Evolutionary conservation across 2,888 invertebrate species (phyloP).

Genomic region (Octodonta nipae): DNA sequence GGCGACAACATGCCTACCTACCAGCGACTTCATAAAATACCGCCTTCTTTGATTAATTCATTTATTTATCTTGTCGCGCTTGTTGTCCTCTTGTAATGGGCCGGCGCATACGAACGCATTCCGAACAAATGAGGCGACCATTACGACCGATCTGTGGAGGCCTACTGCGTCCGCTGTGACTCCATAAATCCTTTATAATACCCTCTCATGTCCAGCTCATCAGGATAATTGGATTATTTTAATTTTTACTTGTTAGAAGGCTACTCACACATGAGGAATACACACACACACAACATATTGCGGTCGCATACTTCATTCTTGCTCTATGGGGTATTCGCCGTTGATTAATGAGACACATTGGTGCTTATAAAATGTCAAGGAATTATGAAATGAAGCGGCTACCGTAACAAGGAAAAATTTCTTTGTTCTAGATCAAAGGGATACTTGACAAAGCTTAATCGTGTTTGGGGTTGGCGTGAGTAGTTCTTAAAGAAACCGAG

Average conservation of each 20-base stretch:
- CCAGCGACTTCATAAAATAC: constrained; percentile 19
- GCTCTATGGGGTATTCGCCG: background rate
- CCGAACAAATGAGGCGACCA: constrained; percentile 28
- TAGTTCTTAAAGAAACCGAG: too few relatives aligned
- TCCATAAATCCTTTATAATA: constrained; percentile 22
- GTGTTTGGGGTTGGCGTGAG: too few relatives aligned
- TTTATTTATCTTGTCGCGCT: constrained; percentile 24
- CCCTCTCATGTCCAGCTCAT: constrained; percentile 18
- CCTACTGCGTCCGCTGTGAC: constrained; percentile 15
- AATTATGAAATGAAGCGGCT: too few relatives aligned
- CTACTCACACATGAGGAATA: constrained; percentile 1
- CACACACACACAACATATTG: background rate
- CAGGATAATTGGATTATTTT: constrained; percentile 24
- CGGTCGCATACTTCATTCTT: background rate
- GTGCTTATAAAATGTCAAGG: too few relatives aligned
- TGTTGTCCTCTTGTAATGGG: constrained; percentile 17
- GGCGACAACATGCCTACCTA: constrained; percentile 19
- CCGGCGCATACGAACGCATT: constrained; percentile 13
- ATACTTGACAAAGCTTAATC: too few relatives aligned
- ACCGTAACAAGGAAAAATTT: too few relatives aligned
- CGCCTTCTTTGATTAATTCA: constrained; percentile 22
- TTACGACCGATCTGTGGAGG: constrained; percentile 16
- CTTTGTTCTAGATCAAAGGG: too few relatives aligned
- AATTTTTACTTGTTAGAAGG: constrained; percentile 16
- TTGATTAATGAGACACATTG: constrained; percentile 1